Evolutionary conservation across 92 coral and sea anemone species (phyloP).

Genomic region (Galaxea fascicularis): DNA sequence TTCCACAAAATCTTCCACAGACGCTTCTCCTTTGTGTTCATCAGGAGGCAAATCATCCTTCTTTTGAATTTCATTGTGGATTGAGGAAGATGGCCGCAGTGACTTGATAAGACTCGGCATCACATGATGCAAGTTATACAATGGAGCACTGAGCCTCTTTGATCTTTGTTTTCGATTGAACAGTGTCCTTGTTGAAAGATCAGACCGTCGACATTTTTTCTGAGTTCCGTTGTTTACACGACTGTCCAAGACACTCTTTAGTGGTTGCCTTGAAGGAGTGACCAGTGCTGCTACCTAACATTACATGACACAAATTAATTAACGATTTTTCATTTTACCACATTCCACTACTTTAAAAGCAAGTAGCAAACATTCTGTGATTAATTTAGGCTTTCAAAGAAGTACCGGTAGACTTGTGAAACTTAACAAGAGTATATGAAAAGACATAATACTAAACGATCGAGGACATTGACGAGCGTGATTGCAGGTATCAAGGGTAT

Average conservation of each 20-base stretch:
- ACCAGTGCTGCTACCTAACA: constrained; percentile 60
- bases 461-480: too few relatives aligned
- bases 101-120: constrained; percentile 12
- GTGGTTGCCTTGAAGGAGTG: constrained; percentile 87
- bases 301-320: not conserved
- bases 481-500: too few relatives aligned
- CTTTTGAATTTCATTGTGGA: constrained; percentile 21
- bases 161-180: constrained; percentile 38
- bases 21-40: not conserved
- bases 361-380: too few relatives aligned
- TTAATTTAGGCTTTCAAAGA: too few relatives aligned
- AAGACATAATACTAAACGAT: too few relatives aligned
- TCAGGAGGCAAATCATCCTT: not conserved
- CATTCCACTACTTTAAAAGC: too few relatives aligned
- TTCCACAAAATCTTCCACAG: constrained; percentile 23
- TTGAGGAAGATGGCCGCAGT: constrained; percentile 13
- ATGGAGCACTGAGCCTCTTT: constrained; percentile 45
- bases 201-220: constrained; percentile 19
- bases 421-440: too few relatives aligned
- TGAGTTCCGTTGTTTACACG: constrained; percentile 53
- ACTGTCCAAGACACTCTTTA: constrained; percentile 78
- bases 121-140: constrained; percentile 1
- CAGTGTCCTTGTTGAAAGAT: constrained; percentile 12
- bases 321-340: too few relatives aligned
- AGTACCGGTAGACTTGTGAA: too few relatives aligned